Conservation (phyloP, 2,888 invertebrate species). For the Alloscopus bannaensis region DNA sequence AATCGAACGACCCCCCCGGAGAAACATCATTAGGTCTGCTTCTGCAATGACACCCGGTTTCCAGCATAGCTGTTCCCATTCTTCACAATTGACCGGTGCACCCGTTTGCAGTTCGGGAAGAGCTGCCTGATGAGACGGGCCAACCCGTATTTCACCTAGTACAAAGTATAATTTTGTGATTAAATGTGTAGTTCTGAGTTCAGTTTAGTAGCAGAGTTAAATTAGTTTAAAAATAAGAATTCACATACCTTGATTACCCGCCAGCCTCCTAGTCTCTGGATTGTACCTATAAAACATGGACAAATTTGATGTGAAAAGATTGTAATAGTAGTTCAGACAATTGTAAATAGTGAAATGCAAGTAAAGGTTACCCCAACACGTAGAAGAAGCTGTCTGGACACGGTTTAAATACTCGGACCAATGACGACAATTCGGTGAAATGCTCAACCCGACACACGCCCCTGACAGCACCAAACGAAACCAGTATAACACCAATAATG, state of each 20-base stretch:
- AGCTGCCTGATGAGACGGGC: constrained; percentile 78
- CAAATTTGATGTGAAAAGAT: too few species aligned
- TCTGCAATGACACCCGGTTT: constrained; percentile 94
- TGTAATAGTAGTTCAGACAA: too few species aligned
- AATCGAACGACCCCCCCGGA: constrained; percentile 97
- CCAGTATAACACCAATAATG: not conserved
- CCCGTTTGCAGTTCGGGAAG: constrained; percentile 79
- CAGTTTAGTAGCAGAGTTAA: too few species aligned
- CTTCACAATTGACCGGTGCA: constrained; percentile 76
- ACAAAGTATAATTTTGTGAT: too few species aligned
- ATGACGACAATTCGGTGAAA: constrained; percentile 77
- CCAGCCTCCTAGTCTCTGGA: constrained; percentile 77
- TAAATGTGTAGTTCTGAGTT: too few species aligned
- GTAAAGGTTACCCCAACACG: constrained; percentile 77
- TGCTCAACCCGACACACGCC: constrained; percentile 78
- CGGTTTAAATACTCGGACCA: constrained; percentile 76
- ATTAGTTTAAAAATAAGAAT: too few species aligned
- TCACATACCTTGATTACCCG: too few species aligned
- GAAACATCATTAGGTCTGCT: constrained; percentile 97
- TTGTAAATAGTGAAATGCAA: too few species aligned
- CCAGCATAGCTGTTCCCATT: constrained; percentile 94
- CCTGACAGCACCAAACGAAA: constrained; percentile 73
- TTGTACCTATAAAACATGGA: too few species aligned
- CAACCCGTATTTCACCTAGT: constrained; percentile 80
- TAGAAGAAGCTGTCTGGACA: constrained; percentile 78